These are phyloP conservation scores for Elgaria multicarinata DNA, from an alignment of 2,113 vertebrate genomes.

Conservation along the genomic window DNA sequence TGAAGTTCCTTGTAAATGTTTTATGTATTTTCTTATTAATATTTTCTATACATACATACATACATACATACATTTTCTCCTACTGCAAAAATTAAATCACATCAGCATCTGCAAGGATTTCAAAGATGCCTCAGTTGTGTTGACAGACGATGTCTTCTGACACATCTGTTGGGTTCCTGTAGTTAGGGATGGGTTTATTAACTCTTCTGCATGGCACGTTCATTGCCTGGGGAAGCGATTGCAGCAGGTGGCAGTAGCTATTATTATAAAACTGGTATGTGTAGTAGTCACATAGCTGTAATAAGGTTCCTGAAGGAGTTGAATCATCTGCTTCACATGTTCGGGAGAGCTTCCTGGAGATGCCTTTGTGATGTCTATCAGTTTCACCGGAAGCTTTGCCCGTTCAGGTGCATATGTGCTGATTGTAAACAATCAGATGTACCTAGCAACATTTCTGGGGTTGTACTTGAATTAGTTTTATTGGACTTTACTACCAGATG, in stretches of 20 bases:
- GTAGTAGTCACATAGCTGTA: constrained; percentile 50
- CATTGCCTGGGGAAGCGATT: constrained; percentile 31
- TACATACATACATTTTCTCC: not conserved
- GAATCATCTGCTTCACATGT: constrained; percentile 57
- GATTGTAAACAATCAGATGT: constrained; percentile 21
- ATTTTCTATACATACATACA: not conserved
- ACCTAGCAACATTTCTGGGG: constrained; percentile 9
- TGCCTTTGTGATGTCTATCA: not conserved
- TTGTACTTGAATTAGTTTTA: constrained; percentile 41
- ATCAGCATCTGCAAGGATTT: not conserved
- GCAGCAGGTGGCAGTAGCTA: constrained; percentile 58
- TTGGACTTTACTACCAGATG: constrained; percentile 42
- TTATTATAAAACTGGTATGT: constrained; percentile 56
- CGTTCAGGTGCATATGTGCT: not conserved
- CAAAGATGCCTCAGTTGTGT: not conserved
- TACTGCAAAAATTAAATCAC: not conserved
- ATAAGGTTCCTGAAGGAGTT: constrained; percentile 43
- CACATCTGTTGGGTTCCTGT: not conserved
- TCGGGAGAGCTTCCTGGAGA: constrained; percentile 36
- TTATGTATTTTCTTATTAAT: not conserved
- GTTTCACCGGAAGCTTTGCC: constrained; percentile 18
- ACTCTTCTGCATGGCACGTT: fast-evolving
- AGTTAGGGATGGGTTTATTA: not conserved
- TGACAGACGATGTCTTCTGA: not conserved
- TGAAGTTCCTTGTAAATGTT: not conserved